Evolutionary conservation across 2,113 vertebrate genomes (phyloP).

Genomic region (Atherinomorus stipes): DNA sequence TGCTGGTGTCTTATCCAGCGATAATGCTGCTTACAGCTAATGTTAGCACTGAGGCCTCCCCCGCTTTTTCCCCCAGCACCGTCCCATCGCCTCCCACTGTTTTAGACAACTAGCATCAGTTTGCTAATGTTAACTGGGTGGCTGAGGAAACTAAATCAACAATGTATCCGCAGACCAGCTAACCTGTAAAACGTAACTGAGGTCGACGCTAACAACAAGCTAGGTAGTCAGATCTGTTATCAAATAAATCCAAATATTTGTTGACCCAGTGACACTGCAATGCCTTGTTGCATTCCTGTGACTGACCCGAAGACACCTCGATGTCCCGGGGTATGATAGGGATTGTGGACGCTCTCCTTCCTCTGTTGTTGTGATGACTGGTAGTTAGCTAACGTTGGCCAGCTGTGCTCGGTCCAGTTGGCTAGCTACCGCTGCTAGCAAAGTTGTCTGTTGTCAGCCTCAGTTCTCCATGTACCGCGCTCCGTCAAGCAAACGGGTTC

Average conservation of each 20-base stretch:
- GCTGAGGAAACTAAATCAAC: slow-evolving; percentile 30
- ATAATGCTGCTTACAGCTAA: slow-evolving; percentile 65
- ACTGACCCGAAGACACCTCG: slow-evolving; percentile 80
- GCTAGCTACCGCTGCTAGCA: slow-evolving; percentile 68
- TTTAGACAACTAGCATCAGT: slow-evolving; percentile 38
- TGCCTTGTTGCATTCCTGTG: slow-evolving; percentile 6
- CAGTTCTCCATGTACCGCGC: slow-evolving; percentile 59
- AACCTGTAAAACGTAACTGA: slow-evolving; percentile 5
- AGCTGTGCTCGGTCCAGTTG: slow-evolving; percentile 72
- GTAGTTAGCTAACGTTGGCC: slow-evolving; percentile 67
- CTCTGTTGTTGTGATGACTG: slow-evolving; percentile 74
- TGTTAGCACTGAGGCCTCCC: slow-evolving; percentile 79
- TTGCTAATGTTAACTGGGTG: slow-evolving; percentile 39
- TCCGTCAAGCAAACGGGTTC: slow-evolving; percentile 18
- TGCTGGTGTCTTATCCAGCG: slow-evolving; percentile 61
- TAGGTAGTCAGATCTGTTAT: not conserved
- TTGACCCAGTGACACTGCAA: not conserved
- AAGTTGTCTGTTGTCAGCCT: slow-evolving; percentile 68
- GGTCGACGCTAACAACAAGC: not conserved
- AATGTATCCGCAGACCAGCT: slow-evolving; percentile 14
- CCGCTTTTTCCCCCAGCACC: slow-evolving; percentile 53
- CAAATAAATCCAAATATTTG: slow-evolving; percentile 1
- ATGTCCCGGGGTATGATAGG: slow-evolving; percentile 72
- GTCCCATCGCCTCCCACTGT: slow-evolving; percentile 59
- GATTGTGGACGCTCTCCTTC: slow-evolving; percentile 63